Evolutionary conservation across 1,140 invertebrate genomes (phyloP), one percentile per base, ranked within the genome.

Genomic region (Laupala kohalensis): DNA sequence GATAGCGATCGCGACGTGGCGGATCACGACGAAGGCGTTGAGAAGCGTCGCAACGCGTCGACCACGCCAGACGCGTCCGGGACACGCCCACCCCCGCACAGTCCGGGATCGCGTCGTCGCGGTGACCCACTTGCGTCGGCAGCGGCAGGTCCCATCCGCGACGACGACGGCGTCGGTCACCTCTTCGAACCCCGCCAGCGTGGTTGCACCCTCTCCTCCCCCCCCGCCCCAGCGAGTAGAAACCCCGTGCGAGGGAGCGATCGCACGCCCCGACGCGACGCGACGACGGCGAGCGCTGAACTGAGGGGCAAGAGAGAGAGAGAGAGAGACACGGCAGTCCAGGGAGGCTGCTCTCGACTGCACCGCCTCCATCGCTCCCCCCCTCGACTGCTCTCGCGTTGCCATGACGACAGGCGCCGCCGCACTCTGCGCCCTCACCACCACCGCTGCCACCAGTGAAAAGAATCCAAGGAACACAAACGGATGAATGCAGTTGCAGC

Each of bases 311-410:
- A n/a, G n/a, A n/a, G n/a, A n/a, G n/a, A n/a, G n/a, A n/a, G n/a
- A n/a, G n/a, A n/a, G n/a, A 53, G 37, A 53, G 76, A 76, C 73
- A 74, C 67, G 67, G 67, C 77, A 73, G 76, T 74, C 76, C 78
- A 76, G 76, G 76, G 74, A 75, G 75, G 70, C 73, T 37, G 26
- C 19, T 19, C 13, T 6, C 69, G 26, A 5, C 24, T 24, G 26
- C 70, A 19, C 63, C n/a, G 26, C 74, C 73, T 74, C 74, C 30
- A 66, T 64, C 19, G 72, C 72, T 73, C 74, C 71, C 68, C 71
- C 73, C 71, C 74, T 74, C 74, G 72, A 74, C 71, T 63, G 70
- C n/a, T 29, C n/a, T 53, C 37, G 37, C 62, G 70, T 71, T 63
- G 66, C 68, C 67, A 37, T 63, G 70, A 71, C 69, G 72, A 63